Percentiles rank a stretch among this genome's conserved stretches.
These are phyloP conservation scores for Druceiella hillmani DNA, from an alignment of 2,888 invertebrate species.

Conservation along the genomic window DNA sequence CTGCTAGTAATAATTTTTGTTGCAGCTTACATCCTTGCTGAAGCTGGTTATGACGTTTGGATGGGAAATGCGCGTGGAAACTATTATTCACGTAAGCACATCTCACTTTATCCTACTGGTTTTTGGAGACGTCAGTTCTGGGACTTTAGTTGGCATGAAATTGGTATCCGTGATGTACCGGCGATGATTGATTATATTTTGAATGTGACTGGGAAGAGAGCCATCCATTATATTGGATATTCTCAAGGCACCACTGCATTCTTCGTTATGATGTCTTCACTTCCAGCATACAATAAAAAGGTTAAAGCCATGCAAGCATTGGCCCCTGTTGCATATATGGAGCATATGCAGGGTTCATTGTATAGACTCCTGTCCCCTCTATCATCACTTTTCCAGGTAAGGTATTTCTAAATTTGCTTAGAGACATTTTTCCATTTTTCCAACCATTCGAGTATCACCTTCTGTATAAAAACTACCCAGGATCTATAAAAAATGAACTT, in stretches of 20 bases:
- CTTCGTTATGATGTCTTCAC: slow-evolving; percentile 31
- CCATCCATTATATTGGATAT: slow-evolving; percentile 59
- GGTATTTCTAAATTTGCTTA: too few species aligned
- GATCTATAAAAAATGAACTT: too few species aligned
- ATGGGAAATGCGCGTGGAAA: slow-evolving; percentile 39
- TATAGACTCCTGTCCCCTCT: too few species aligned
- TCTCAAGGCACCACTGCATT: slow-evolving; percentile 57
- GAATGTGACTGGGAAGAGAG: slow-evolving; percentile 36
- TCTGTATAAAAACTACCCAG: too few species aligned
- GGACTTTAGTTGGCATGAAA: slow-evolving; percentile 64
- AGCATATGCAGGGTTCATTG: too few species aligned
- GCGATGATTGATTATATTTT: slow-evolving; percentile 58
- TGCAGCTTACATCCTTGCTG: slow-evolving; percentile 34
- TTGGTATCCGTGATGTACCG: slow-evolving; percentile 62
- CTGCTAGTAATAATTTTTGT: too few species aligned
- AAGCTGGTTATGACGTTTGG: slow-evolving; percentile 40
- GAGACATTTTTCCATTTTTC: too few species aligned
- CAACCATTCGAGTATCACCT: too few species aligned
- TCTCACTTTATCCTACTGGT: slow-evolving; percentile 28
- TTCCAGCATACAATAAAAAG: slow-evolving; percentile 15
- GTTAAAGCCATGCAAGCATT: too few species aligned
- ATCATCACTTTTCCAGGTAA: too few species aligned
- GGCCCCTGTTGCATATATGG: too few species aligned
- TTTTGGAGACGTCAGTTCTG: slow-evolving; percentile 39
- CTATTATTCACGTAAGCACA: slow-evolving; percentile 36